Evolutionary conservation across 2,888 invertebrate species (phyloP).

Genomic region (Macaria liturata): DNA sequence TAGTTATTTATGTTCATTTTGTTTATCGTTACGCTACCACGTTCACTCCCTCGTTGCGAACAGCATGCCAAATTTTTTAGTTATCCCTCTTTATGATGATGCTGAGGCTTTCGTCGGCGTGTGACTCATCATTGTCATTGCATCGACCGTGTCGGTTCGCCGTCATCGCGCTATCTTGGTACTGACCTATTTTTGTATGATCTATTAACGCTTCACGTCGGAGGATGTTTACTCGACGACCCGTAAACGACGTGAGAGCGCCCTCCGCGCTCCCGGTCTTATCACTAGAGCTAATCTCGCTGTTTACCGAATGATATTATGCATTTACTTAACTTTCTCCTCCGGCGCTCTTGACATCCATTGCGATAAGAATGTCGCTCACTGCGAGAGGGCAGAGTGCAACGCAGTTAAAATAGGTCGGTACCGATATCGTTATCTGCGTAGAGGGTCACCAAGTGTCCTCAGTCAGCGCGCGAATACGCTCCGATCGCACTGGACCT

Average conservation of each 20-base stretch:
- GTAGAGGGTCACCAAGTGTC: slow-evolving; percentile 68
- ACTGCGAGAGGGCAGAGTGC: slow-evolving; percentile 13
- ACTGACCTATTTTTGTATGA: slow-evolving; percentile 72
- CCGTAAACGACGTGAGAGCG: slow-evolving; percentile 21
- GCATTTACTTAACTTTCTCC: slow-evolving; percentile 7
- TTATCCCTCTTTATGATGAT: slow-evolving; percentile 73
- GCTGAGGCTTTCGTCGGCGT: slow-evolving; percentile 84
- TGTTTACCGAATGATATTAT: neutral
- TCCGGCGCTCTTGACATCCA: slow-evolving; percentile 7
- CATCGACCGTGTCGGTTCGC: slow-evolving; percentile 79
- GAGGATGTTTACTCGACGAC: slow-evolving; percentile 20
- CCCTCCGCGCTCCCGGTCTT: slow-evolving; percentile 11
- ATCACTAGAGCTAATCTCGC: slow-evolving; percentile 10
- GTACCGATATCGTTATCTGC: slow-evolving; percentile 64
- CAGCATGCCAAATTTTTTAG: slow-evolving; percentile 82
- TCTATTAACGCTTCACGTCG: slow-evolving; percentile 26
- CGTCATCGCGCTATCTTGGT: slow-evolving; percentile 73
- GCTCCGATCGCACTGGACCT: slow-evolving; percentile 81
- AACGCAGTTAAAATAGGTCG: slow-evolving; percentile 57
- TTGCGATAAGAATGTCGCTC: slow-evolving; percentile 7
- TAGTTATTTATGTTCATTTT: slow-evolving; percentile 62
- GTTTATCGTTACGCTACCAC: slow-evolving; percentile 80
- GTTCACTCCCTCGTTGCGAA: slow-evolving; percentile 82
- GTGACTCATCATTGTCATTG: slow-evolving; percentile 69
- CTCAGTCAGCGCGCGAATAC: slow-evolving; percentile 68